These are phyloP conservation scores for Daboia siamensis DNA, from an alignment of 2,113 vertebrate species.

Conservation along the genomic window DNA sequence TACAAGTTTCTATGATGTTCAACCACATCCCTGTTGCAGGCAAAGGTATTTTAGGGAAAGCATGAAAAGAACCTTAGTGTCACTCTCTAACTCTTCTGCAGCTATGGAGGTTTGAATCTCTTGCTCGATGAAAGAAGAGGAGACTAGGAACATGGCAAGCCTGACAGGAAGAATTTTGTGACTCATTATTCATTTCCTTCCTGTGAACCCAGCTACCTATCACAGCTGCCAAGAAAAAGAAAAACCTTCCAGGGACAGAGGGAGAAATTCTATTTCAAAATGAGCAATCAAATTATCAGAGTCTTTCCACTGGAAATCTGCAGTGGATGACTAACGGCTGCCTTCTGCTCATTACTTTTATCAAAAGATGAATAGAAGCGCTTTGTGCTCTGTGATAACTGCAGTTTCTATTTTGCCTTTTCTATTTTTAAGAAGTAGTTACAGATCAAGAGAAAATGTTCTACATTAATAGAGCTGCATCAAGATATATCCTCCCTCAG, in stretches of 20 bases:
- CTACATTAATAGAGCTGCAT: slow-evolving; percentile 54
- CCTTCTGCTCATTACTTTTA: slow-evolving; percentile 63
- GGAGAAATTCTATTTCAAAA: slow-evolving; percentile 62
- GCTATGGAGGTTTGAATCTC: not conserved
- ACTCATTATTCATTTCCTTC: slow-evolving; percentile 44
- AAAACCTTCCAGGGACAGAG: slow-evolving; percentile 52
- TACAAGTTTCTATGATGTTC: not conserved
- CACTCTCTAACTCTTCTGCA: not conserved
- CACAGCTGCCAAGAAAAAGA: slow-evolving; percentile 56
- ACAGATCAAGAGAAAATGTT: slow-evolving; percentile 67
- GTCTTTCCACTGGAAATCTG: slow-evolving; percentile 60
- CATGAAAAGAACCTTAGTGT: not conserved
- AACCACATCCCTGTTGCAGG: not conserved
- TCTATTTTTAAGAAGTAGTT: slow-evolving; percentile 70
- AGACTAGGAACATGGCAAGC: not conserved
- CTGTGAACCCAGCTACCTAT: slow-evolving; percentile 52
- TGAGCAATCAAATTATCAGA: slow-evolving; percentile 66
- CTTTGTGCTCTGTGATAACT: slow-evolving; percentile 62
- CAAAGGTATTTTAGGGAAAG: not conserved
- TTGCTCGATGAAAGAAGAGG: slow-evolving; percentile 27
- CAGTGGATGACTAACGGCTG: slow-evolving; percentile 64
- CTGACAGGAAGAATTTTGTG: slow-evolving; percentile 30
- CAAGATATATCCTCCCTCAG: slow-evolving; percentile 64
- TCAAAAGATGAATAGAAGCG: slow-evolving; percentile 64
- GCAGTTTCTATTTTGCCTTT: slow-evolving; percentile 66